Conservation (phyloP, 1,140 invertebrate genomes). For the Asobara japonica region DNA sequence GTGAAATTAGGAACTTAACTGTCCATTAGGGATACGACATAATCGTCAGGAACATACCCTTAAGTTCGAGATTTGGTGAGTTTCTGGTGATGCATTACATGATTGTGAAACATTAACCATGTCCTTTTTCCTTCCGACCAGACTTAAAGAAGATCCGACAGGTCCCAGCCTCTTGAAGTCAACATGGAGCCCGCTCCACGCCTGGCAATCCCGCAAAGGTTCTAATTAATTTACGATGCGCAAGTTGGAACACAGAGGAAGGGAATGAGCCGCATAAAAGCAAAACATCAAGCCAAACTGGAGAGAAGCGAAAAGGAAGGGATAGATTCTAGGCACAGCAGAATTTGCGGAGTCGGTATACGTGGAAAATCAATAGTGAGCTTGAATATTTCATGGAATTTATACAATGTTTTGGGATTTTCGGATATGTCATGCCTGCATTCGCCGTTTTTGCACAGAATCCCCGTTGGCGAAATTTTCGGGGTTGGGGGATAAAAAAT, state of each 20-base stretch:
- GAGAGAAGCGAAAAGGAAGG: not conserved
- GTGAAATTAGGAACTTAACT: too few relatives aligned
- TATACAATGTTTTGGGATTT: slow-evolving; percentile 48
- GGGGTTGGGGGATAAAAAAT: too few relatives aligned
- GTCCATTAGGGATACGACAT: too few relatives aligned
- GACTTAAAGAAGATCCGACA: too few relatives aligned
- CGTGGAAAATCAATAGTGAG: slow-evolving; percentile 56
- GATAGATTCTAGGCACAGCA: not conserved
- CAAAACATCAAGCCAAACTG: not conserved
- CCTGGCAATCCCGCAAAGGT: not conserved
- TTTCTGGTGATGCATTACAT: too few relatives aligned
- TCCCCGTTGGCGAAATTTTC: too few relatives aligned
- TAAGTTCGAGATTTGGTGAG: too few relatives aligned
- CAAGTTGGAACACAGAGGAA: not conserved
- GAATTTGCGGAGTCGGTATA: slow-evolving; percentile 23
- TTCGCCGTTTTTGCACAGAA: too few relatives aligned
- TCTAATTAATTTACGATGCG: slow-evolving; percentile 1
- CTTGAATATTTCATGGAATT: slow-evolving; percentile 63
- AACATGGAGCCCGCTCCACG: not conserved
- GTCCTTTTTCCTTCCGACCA: too few relatives aligned
- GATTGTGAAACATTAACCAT: too few relatives aligned
- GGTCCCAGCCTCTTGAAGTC: not conserved
- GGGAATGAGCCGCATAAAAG: not conserved
- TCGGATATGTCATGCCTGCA: not conserved
- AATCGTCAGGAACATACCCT: too few relatives aligned